A percentile compares a stretch with the other conserved stretches of the same genome.
phyloP scores from a whole-genome alignment of 2,113 vertebrate genomes.

The Cariama cristata region DNA sequence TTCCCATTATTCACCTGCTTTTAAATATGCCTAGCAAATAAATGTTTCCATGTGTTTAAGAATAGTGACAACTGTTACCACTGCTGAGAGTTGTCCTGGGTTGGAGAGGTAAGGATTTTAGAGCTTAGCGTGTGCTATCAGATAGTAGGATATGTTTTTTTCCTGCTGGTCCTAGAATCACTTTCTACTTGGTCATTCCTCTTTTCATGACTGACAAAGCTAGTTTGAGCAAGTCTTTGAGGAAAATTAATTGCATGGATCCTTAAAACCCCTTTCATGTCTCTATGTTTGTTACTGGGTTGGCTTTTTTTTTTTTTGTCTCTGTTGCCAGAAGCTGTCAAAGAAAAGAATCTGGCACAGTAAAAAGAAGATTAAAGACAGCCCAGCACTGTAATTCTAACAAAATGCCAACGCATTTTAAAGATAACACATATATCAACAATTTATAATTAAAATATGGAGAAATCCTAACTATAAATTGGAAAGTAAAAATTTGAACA shows the following conservation, averaged over 20 bases:
- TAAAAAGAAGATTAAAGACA: slow-evolving; percentile 30
- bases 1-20: neutral
- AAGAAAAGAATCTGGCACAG: neutral
- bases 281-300: neutral
- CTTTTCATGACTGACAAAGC: neutral
- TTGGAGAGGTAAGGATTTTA: neutral
- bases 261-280: neutral
- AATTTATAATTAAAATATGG: neutral
- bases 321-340: neutral
- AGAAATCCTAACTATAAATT: neutral
- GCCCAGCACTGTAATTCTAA: neutral
- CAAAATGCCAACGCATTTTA: neutral
- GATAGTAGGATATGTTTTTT: neutral
- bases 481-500: neutral
- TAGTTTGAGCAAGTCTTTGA: neutral
- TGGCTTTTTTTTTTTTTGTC: neutral
- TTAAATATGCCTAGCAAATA: neutral
- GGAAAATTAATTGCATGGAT: slow-evolving; percentile 2
- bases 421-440: neutral
- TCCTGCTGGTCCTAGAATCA: neutral
- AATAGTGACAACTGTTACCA: neutral
- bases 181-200: neutral
- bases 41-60: neutral
- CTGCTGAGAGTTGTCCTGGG: neutral
- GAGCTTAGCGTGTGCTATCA: neutral